Base-by-base conservation (phyloP, 2,888 invertebrate genomes). In the Taphrorychus bicolor region DNA sequence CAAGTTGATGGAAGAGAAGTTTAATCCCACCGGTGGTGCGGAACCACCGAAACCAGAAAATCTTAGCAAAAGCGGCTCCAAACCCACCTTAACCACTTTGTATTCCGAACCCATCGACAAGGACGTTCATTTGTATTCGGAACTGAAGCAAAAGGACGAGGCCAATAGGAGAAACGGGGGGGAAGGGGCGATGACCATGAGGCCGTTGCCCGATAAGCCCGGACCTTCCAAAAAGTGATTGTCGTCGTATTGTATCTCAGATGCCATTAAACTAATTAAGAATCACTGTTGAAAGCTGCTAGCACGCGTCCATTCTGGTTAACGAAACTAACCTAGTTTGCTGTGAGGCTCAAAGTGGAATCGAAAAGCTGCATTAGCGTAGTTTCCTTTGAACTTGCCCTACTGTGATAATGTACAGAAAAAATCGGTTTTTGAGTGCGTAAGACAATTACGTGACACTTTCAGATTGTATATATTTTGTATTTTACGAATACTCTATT, bases 181-280 rank as follows among this genome's bases (percentile, higher is more conserved):
- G 22, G 77, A 78, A 54, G 77, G 76, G 7, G 84, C 86, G 1
- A 89, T 90, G 88, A 84, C 88, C 22, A 87, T 89, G 75, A 84
- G 90, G 71, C 90, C 90, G n/a, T 81, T 91, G 40, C 90, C 90
- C 0, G 87, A 87, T 70, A 89, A 89, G 77, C 90, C 90, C 18
- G 76, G 76, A 23, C 74, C 76, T 5, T 76, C 76, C 16, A 73
- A 74, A 69, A 65, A 70, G 64, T 73, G 64, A 66, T 66, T 19
- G 9, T 19, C n/a, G n/a, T n/a, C n/a, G n/a, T n/a, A n/a, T n/a
- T 32, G 32, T 32, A 32, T 9, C 32, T 9, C 32, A 32, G 32
- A 32, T 9, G 11, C 7, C 32, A 32, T 11, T 32, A 3, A 32
- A 32, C 11, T 32, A 32, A n/a, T n/a, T n/a, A n/a, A n/a, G n/a